Evolutionary conservation across 1,140 invertebrate species (phyloP).

Genomic region (Colletes latitarsis): DNA sequence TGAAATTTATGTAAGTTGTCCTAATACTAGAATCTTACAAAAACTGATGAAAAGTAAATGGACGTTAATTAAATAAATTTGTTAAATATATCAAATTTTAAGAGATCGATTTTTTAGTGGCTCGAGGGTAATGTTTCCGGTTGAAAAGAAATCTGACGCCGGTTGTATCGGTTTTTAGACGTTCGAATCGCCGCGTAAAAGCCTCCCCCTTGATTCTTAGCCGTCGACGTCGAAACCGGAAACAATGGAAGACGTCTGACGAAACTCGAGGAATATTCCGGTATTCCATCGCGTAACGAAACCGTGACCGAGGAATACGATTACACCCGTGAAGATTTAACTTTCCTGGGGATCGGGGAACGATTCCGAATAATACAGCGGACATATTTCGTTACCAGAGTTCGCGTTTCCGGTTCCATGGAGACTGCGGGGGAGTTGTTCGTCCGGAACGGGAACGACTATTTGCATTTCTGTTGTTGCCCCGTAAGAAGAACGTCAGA

Average conservation of each 20-base stretch:
- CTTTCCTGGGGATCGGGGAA: constrained; percentile 18
- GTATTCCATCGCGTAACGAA: constrained; percentile 22
- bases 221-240: neutral
- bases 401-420: constrained; percentile 30
- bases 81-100: too few species aligned
- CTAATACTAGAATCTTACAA: too few species aligned
- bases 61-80: too few species aligned
- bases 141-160: too few species aligned
- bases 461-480: constrained; percentile 49
- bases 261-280: constrained; percentile 42
- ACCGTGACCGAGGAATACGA: constrained; percentile 37
- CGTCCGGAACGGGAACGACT: constrained; percentile 32
- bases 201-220: neutral
- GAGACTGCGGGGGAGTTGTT: constrained; percentile 31
- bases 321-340: constrained; percentile 30
- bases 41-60: too few species aligned
- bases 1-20: too few species aligned
- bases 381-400: constrained; percentile 42
- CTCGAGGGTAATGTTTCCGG: too few species aligned
- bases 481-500: constrained; percentile 22
- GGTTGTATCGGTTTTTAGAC: too few species aligned
- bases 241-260: constrained; percentile 28
- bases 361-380: constrained; percentile 39
- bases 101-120: too few species aligned
- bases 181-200: neutral